Conservation (phyloP, 2,888 invertebrate genomes). For the Dicroscelio sp. region DNA sequence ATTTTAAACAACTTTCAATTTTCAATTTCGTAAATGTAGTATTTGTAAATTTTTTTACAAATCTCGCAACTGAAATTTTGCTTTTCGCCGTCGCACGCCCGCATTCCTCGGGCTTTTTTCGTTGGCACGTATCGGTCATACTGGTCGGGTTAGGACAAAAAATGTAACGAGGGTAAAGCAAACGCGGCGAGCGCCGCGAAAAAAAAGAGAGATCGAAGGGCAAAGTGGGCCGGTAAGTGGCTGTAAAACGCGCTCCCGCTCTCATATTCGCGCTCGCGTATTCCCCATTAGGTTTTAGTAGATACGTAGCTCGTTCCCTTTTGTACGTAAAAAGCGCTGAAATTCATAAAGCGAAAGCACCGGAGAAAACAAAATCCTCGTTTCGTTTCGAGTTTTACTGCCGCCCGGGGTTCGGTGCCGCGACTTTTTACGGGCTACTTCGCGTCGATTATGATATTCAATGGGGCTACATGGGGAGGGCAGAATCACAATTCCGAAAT, state of each 20-base stretch:
- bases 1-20: too few species aligned
- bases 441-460: slow-evolving; percentile 46
- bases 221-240: slow-evolving; percentile 84
- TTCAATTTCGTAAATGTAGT: too few species aligned
- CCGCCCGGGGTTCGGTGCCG: background rate
- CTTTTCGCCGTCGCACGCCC: too few species aligned
- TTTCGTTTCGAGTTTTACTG: slow-evolving; percentile 30
- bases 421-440: slow-evolving; percentile 48
- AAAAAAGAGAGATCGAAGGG: slow-evolving; percentile 79
- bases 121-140: slow-evolving; percentile 22
- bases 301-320: slow-evolving; percentile 53
- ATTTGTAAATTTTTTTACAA: too few species aligned
- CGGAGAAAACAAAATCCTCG: slow-evolving; percentile 39
- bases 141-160: slow-evolving; percentile 14
- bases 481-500: too few species aligned
- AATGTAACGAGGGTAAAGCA: slow-evolving; percentile 70
- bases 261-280: slow-evolving; percentile 77
- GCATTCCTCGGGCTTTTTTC: slow-evolving; percentile 8
- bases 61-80: too few species aligned
- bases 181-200: slow-evolving; percentile 60
- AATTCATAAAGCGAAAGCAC: slow-evolving; percentile 58
- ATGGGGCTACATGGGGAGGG: too few species aligned
- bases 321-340: slow-evolving; percentile 52
- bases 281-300: slow-evolving; percentile 83
- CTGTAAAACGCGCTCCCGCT: slow-evolving; percentile 82